Percentiles rank a stretch among this genome's conserved stretches.
These are phyloP conservation scores for Cyprinodon variegatus DNA, from an alignment of 2,113 vertebrate genomes.

Conservation along the genomic window DNA sequence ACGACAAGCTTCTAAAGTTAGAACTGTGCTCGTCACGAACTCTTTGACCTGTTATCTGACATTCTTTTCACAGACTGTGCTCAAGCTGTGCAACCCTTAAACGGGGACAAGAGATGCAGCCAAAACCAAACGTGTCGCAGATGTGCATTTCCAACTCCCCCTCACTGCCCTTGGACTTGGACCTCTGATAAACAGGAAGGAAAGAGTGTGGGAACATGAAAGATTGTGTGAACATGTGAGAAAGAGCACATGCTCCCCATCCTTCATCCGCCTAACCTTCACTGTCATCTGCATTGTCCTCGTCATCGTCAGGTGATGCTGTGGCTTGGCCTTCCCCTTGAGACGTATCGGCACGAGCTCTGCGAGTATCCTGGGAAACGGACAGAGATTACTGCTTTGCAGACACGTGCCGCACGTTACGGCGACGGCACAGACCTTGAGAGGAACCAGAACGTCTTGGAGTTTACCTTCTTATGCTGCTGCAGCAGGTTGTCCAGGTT, in stretches of 20 bases:
- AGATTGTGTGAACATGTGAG: background rate
- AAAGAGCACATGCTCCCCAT: slow-evolving; percentile 20
- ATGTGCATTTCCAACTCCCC: background rate
- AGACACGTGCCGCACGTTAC: too few relatives aligned
- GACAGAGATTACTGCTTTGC: background rate
- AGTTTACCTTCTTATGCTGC: slow-evolving; percentile 90
- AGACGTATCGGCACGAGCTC: slow-evolving; percentile 90
- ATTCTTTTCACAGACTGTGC: slow-evolving; percentile 1
- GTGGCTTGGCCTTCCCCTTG: slow-evolving; percentile 93
- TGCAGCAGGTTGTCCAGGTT: slow-evolving; percentile 97
- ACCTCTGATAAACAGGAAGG: slow-evolving; percentile 20
- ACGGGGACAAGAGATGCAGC: background rate
- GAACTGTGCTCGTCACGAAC: too few relatives aligned
- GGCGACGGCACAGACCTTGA: background rate
- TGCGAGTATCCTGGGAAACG: slow-evolving; percentile 79
- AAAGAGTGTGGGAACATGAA: background rate
- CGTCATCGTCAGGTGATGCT: slow-evolving; percentile 93
- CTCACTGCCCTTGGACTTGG: background rate
- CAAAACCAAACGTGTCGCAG: background rate
- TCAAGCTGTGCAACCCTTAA: background rate
- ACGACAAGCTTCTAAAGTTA: background rate
- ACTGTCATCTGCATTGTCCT: slow-evolving; percentile 96
- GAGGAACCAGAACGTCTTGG: background rate
- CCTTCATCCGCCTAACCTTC: slow-evolving; percentile 84
- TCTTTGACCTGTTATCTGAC: background rate